Conservation (phyloP, 2,797 vertebrate species). For the Catharus ustulatus region DNA sequence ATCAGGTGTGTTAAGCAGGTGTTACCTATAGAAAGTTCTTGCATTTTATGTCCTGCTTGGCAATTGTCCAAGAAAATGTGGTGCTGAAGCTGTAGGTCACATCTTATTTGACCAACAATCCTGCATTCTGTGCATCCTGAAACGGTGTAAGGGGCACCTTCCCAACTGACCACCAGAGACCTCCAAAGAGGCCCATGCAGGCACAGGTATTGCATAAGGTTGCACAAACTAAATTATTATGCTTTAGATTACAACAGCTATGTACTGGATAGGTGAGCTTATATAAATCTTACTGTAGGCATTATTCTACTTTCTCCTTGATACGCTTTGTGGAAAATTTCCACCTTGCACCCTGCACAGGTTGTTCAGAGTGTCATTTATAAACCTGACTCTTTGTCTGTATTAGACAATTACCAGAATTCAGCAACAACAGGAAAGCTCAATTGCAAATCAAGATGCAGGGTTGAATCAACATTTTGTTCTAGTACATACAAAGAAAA, state of each 20-base stretch:
- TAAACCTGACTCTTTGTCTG: not conserved
- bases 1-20: not conserved
- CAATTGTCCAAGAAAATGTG: not conserved
- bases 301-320: not conserved
- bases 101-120: not conserved
- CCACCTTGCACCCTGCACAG: not conserved
- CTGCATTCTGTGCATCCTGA: fast-evolving
- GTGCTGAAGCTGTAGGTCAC: not conserved
- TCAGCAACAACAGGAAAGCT: not conserved
- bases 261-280: fast-evolving
- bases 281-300: not conserved
- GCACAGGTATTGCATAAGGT: not conserved
- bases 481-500: not conserved
- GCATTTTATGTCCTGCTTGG: not conserved
- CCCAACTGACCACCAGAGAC: not conserved
- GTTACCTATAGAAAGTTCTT: not conserved
- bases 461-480: not conserved
- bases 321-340: not conserved
- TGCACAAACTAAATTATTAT: not conserved
- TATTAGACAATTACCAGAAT: not conserved
- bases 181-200: not conserved
- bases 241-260: too few relatives aligned
- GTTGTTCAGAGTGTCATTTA: not conserved
- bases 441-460: not conserved
- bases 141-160: fast-evolving